Base-by-base conservation (phyloP, 2,888 invertebrate species). In the Nemapogon koenigi region DNA sequence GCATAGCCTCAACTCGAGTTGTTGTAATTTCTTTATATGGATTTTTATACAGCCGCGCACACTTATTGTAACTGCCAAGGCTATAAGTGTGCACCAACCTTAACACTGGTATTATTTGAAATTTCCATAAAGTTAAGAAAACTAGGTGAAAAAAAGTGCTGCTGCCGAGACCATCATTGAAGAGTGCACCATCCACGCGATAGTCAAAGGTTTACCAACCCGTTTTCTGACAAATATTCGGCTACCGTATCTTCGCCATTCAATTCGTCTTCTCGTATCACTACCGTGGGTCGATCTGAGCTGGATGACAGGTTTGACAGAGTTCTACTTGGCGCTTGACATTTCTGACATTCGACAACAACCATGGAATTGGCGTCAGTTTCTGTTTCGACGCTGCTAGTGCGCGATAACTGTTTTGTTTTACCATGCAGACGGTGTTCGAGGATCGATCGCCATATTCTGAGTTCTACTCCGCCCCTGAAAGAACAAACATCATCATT, bases 381-480 rank as follows among this genome's bases (percentile, higher is more conserved):
- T 47, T 78, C 78, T 0, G 75, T 71, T 27, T 76, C 78, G 0
- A 71, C 68, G 46, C 75, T 75, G 53, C 76, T 47, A 1, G 68
- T 54, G 13, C 76, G 61, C 0, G 72, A 64, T 2, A 69, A 48
- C 17, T 58, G 36, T 18, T 31, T 57, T 32, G 54, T 48, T 2
- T 59, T 44, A 14, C 32, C 16, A 40, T 61, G 62, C 1, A 66
- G 44, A 0, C 88, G 78, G 53, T 85, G 83, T 29, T 85, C 82
- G 41, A 83, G 63, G 38, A 96, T 86, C 0, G 91, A 89, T 43
- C 88, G 86, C 95, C 95, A 96, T 44, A 96, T 75, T 39, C 89
- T 84, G 32, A 94, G 83, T 58, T 94, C 90, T 16, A 90, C 82
- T 27, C 94, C 94, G 37, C 91, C 89, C 58, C 90, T 91, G 70